Conservation (phyloP, 2,113 vertebrate species). For the Strigops habroptila region DNA sequence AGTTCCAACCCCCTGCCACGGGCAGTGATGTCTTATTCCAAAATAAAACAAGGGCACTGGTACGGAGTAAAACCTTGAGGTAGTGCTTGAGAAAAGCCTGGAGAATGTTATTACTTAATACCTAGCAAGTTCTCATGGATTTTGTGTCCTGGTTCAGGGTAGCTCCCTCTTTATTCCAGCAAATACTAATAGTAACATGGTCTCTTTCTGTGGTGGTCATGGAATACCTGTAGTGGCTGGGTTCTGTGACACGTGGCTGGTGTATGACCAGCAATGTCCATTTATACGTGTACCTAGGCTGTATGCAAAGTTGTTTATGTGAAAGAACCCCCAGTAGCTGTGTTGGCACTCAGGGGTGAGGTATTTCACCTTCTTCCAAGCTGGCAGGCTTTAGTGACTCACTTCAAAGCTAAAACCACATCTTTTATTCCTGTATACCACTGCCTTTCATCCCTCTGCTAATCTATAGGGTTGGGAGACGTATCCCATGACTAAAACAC, state of each 20-base stretch:
- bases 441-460: background rate
- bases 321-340: background rate
- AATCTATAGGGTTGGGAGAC: background rate
- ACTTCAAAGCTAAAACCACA: background rate
- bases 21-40: background rate
- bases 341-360: background rate
- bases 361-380: background rate
- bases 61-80: background rate
- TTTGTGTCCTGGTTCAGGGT: background rate
- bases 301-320: background rate
- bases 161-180: background rate
- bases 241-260: fast-evolving
- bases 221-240: background rate
- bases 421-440: background rate
- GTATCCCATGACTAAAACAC: background rate
- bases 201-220: background rate
- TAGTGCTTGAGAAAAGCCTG: background rate
- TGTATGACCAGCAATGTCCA: background rate
- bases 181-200: fast-evolving
- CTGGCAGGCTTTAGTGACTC: background rate
- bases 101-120: background rate
- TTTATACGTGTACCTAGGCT: background rate
- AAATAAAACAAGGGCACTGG: background rate
- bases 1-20: background rate
- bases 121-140: background rate